A percentile compares a stretch with the other conserved stretches of the same genome.
phyloP scores from a whole-genome alignment of 2,113 vertebrate genomes.

The Athene noctua region DNA sequence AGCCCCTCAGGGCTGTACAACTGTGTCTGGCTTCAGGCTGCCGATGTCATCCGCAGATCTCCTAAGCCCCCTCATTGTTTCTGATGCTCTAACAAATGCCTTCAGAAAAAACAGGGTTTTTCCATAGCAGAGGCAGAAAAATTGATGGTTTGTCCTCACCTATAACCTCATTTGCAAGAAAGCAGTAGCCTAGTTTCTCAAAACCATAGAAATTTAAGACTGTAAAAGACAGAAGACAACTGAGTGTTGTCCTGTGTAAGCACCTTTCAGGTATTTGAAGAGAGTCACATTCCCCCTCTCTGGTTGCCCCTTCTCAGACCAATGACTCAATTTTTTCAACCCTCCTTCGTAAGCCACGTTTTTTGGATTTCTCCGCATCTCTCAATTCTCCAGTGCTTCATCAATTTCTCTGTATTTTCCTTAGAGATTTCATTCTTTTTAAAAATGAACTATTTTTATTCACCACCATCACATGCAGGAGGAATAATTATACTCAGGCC shows the following conservation, averaged over 20 bases:
- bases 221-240: not conserved
- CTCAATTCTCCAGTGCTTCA: not conserved
- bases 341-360: not conserved
- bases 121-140: not conserved
- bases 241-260: not conserved
- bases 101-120: not conserved
- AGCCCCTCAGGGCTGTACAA: not conserved
- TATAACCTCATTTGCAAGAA: not conserved
- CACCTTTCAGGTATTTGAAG: not conserved
- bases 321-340: not conserved
- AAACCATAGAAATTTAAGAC: not conserved
- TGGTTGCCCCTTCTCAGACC: not conserved
- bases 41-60: not conserved
- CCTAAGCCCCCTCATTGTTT: not conserved
- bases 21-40: not conserved
- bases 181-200: not conserved
- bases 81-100: not conserved
- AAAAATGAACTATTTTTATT: not conserved
- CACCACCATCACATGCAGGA: not conserved
- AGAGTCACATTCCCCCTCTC: not conserved
- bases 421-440: not conserved
- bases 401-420: not conserved
- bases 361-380: not conserved
- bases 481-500: not conserved
- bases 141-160: not conserved